A percentile compares a stretch with the other conserved stretches of the same genome.
These are phyloP conservation scores for Hirtodrosophila cameraria DNA, from an alignment of 2,888 invertebrate genomes.

Conservation along the genomic window DNA sequence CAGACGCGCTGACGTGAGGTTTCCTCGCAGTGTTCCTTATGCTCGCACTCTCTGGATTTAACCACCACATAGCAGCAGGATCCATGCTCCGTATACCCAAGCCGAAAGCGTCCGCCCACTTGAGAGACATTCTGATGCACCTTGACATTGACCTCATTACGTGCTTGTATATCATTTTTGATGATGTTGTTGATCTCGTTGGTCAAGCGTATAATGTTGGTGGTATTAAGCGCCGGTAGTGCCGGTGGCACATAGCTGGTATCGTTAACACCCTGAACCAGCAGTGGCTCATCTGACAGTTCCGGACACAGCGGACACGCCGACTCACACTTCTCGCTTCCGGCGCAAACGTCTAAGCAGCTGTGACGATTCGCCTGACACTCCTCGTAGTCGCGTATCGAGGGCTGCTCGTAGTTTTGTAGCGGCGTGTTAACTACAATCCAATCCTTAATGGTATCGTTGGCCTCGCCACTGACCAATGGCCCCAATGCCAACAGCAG, in stretches of 20 bases:
- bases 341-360: conserved; percentile 61
- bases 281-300: conserved; percentile 66
- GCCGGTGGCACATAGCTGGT: conserved; percentile 56
- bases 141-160: conserved; percentile 76
- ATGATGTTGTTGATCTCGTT: conserved; percentile 81
- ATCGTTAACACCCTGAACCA: conserved; percentile 81
- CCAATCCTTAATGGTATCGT: conserved; percentile 35
- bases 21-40: conserved; percentile 56
- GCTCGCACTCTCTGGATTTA: conserved; percentile 58
- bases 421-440: conserved; percentile 76
- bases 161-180: conserved; percentile 69
- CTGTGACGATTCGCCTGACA: conserved; percentile 65
- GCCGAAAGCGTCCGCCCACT: conserved; percentile 81
- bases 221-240: conserved; percentile 63
- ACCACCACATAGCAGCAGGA: conserved; percentile 80
- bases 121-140: conserved; percentile 78
- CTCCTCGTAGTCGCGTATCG: conserved; percentile 72
- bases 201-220: conserved; percentile 77
- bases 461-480: conserved; percentile 10
- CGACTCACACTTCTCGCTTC: conserved; percentile 38
- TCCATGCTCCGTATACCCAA: conserved; percentile 80
- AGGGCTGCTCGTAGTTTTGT: conserved; percentile 76
- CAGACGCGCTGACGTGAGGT: conserved; percentile 76
- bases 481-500: conserved; percentile 19
- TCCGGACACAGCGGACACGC: conserved; percentile 78